Base-by-base conservation (phyloP, 1,140 invertebrate species). In the Lethrus apterus region DNA sequence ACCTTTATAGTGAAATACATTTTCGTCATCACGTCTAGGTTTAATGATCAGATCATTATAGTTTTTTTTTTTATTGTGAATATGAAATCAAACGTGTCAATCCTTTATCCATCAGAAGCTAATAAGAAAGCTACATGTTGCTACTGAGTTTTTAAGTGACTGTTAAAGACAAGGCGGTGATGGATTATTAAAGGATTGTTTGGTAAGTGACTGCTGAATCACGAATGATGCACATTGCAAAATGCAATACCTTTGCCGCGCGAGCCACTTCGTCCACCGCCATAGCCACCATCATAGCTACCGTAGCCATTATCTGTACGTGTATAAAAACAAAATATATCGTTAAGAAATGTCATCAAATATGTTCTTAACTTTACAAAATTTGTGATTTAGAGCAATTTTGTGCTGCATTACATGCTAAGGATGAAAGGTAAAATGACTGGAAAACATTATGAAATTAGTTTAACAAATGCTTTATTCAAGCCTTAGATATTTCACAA, bases 201-300 rank as follows among this genome's bases (percentile, higher is more conserved):
- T 21, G 35, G 35, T 21, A n/a, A 26, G n/a, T 7, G n/a, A 26
- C 7, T 26, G n/a, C 20, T 38, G 20, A 38, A 38, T 18, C 35
- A 38, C 35, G 35, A 38, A 38, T 38, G 35, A 38, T 38, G 35
- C 35, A 38, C 35, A n/a, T n/a, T n/a, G n/a, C n/a, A n/a, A 38
- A 38, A 21, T 38, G 35, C 35, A 38, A 42, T 21, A 85, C 83
- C 83, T 84, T 84, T 84, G 73, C 80, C 83, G 72, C 83, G 78
- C 68, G 76, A 73, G 74, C 80, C 77, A 73, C 80, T 77, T 65
- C 78, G 72, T 71, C 80, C 80, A 71, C 80, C 79, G 75, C 76
- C 78, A 77, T 84, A 84, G 72, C 81, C 81, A 74, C 81, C 80
- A 70, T 84, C 81, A 76, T 84, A 82, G 72, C 74, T 80, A 78